Conservation (phyloP, 1,140 invertebrate genomes). For the Phymastichus coffea region DNA sequence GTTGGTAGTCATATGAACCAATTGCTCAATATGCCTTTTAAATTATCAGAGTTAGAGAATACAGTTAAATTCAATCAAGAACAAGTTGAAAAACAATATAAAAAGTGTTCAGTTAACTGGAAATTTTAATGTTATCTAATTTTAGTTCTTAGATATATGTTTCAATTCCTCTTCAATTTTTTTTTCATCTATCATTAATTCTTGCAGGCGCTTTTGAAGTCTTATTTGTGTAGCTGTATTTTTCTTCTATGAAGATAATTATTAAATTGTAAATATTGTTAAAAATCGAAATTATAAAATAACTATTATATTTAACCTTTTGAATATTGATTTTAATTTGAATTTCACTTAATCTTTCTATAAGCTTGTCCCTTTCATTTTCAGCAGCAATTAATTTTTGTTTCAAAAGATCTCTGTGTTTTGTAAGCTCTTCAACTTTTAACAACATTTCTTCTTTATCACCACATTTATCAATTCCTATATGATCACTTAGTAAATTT, state of each 20-base stretch:
- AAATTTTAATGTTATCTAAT: neutral
- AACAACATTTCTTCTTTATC: slow-evolving; percentile 9
- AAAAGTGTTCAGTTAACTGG: neutral
- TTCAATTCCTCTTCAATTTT: neutral
- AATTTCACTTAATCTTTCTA: slow-evolving; percentile 11
- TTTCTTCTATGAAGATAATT: slow-evolving; percentile 30
- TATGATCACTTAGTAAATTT: neutral
- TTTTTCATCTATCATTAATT: slow-evolving; percentile 14
- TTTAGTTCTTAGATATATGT: neutral
- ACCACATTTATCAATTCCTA: neutral
- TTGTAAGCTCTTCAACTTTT: slow-evolving; percentile 22
- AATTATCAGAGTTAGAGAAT: slow-evolving; percentile 27
- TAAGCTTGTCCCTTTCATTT: neutral
- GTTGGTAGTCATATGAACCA: slow-evolving; percentile 11
- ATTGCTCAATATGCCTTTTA: slow-evolving; percentile 22
- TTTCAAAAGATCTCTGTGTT: slow-evolving; percentile 16
- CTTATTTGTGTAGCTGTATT: slow-evolving; percentile 17
- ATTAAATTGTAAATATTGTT: neutral
- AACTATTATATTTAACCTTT: neutral
- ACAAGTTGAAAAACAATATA: slow-evolving; percentile 15
- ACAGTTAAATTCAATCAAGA: slow-evolving; percentile 22
- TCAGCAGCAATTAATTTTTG: slow-evolving; percentile 2
- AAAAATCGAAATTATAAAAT: slow-evolving; percentile 6
- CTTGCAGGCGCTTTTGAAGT: slow-evolving; percentile 22
- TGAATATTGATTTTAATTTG: slow-evolving; percentile 20